Conservation (phyloP, 2,888 invertebrate genomes). For the Tachina lurida region DNA sequence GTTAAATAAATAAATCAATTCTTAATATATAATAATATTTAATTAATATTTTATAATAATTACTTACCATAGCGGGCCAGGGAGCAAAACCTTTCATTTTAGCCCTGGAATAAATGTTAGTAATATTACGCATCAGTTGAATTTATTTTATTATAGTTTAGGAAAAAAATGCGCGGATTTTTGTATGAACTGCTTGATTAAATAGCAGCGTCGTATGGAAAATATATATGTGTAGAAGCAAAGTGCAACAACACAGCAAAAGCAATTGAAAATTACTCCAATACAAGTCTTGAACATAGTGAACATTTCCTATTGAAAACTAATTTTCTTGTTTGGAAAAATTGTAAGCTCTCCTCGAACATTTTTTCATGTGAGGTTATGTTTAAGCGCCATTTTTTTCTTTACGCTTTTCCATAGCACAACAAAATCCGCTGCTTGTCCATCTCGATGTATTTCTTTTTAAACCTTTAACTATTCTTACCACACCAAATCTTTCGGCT, state of each 20-base stretch:
- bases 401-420: constrained; percentile 17
- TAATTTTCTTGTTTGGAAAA: constrained; percentile 11
- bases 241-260: neutral
- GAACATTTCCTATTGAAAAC: neutral
- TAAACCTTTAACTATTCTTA: constrained; percentile 72
- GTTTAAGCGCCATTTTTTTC: constrained; percentile 73
- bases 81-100: constrained; percentile 99
- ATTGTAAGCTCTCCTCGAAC: neutral
- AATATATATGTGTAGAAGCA: neutral
- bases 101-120: constrained; percentile 88
- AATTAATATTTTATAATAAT: constrained; percentile 69
- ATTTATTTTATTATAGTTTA: neutral
- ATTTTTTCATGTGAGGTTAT: constrained; percentile 68
- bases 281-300: neutral
- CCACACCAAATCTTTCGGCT: constrained; percentile 81
- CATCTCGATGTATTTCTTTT: constrained; percentile 12
- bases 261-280: neutral
- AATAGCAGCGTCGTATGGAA: neutral
- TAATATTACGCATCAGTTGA: neutral
- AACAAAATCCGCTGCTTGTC: constrained; percentile 45
- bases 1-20: neutral
- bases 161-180: constrained; percentile 76
- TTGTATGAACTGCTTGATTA: neutral
- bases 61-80: constrained; percentile 97
- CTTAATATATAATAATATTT: neutral